Percentiles rank a stretch among this genome's conserved stretches.
Evolutionary conservation across 2,113 vertebrate genomes (phyloP).

Genomic region (Alosa alosa): DNA sequence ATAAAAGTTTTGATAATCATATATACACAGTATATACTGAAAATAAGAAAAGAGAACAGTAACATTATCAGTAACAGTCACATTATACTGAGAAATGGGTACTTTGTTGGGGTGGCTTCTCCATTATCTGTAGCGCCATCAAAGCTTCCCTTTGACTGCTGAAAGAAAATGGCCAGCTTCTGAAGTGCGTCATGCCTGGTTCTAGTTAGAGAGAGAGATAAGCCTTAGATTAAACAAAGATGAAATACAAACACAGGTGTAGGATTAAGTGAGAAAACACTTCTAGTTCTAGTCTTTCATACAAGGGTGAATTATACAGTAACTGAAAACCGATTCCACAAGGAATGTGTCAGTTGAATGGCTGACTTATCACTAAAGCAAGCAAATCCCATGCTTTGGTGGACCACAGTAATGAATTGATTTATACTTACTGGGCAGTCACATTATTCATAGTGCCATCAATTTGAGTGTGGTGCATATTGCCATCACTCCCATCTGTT

Average conservation of each 20-base stretch:
- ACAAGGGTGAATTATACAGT: neutral
- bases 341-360: neutral
- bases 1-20: neutral
- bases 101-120: slow-evolving; percentile 55
- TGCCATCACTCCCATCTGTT: neutral
- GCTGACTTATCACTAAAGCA: neutral
- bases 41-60: neutral
- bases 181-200: slow-evolving; percentile 73
- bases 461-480: neutral
- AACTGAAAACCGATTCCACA: neutral
- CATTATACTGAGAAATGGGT: slow-evolving; percentile 21
- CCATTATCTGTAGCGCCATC: slow-evolving; percentile 34
- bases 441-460: neutral
- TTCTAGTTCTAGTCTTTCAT: neutral
- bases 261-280: neutral
- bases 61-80: neutral
- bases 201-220: slow-evolving; percentile 51
- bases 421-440: neutral
- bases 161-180: slow-evolving; percentile 72
- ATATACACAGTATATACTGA: neutral
- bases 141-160: slow-evolving; percentile 56
- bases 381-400: neutral
- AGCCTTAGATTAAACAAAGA: neutral
- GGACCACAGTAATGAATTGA: neutral
- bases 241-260: neutral